phyloP scores from a whole-genome alignment of 2,797 vertebrate genomes.

The Schizothorax lantsangensis region DNA sequence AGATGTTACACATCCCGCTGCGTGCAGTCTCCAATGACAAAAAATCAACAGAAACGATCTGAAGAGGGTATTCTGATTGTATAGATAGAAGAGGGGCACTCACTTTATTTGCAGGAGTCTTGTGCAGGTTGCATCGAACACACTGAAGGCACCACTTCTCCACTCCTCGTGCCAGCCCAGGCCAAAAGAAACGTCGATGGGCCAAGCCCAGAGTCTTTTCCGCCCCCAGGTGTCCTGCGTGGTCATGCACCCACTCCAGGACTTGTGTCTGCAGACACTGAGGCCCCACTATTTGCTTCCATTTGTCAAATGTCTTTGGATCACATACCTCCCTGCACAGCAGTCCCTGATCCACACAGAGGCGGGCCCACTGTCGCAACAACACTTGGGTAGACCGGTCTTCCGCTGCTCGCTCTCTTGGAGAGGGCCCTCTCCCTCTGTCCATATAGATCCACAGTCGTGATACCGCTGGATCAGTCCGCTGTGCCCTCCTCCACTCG shows the following conservation, averaged over 20 bases:
- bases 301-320: conserved; percentile 1
- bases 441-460: conserved; percentile 8
- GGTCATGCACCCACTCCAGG: conserved; percentile 9
- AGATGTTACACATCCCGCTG: not conserved
- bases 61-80: not conserved
- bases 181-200: not conserved
- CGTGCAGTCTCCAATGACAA: not conserved
- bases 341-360: not conserved
- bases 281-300: conserved; percentile 4
- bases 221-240: not conserved
- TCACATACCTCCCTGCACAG: conserved; percentile 20
- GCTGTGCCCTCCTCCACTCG: not conserved
- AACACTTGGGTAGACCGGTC: not conserved
- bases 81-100: conserved; percentile 6
- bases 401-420: conserved; percentile 3
- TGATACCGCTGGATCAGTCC: not conserved
- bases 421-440: not conserved
- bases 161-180: not conserved
- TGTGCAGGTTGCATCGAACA: not conserved
- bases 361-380: not conserved
- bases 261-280: conserved; percentile 11
- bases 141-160: not conserved
- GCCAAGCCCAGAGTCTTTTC: not conserved
- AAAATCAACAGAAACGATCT: conserved; percentile 8
- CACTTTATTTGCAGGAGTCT: not conserved